These are phyloP conservation scores for Pomacea canaliculata DNA, from an alignment of 2,888 invertebrate species.

Conservation along the genomic window DNA sequence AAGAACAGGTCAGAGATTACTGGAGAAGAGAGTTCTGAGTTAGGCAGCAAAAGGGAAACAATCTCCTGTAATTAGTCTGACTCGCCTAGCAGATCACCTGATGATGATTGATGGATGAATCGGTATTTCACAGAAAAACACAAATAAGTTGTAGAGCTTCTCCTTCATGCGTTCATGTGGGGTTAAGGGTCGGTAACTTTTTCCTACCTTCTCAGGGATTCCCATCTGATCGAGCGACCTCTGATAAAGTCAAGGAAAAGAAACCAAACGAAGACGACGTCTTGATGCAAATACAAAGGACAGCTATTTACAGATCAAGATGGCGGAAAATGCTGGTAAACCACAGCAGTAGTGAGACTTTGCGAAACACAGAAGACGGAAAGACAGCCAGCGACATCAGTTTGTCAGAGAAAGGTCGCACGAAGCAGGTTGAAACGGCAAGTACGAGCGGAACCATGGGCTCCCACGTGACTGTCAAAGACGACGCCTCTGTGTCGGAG, in stretches of 20 bases:
- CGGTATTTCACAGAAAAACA: too few species aligned
- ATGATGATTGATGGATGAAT: not conserved
- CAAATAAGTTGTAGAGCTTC: too few species aligned
- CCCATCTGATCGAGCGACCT: conserved; percentile 30
- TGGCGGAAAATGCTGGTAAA: conserved; percentile 27
- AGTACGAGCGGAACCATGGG: conserved; percentile 12
- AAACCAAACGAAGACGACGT: conserved; percentile 46
- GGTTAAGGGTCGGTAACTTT: too few species aligned
- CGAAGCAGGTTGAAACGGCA: too few species aligned
- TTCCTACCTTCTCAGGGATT: conserved; percentile 4
- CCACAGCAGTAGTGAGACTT: conserved; percentile 34
- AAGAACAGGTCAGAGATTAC: not conserved
- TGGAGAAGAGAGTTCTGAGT: not conserved
- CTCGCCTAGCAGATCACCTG: conserved; percentile 22
- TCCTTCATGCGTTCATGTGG: too few species aligned
- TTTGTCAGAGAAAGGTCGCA: conserved; percentile 26
- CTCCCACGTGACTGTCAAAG: conserved; percentile 34
- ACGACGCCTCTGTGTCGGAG: conserved; percentile 28
- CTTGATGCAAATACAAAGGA: too few species aligned
- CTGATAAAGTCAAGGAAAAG: conserved; percentile 37
- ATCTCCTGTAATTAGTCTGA: not conserved
- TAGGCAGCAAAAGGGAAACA: conserved; percentile 4
- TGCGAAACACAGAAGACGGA: conserved; percentile 35
- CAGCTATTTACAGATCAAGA: too few species aligned
- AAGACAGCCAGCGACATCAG: conserved; percentile 37